Evolutionary conservation across 2,797 vertebrate species (phyloP).

Genomic region (Molothrus ater): DNA sequence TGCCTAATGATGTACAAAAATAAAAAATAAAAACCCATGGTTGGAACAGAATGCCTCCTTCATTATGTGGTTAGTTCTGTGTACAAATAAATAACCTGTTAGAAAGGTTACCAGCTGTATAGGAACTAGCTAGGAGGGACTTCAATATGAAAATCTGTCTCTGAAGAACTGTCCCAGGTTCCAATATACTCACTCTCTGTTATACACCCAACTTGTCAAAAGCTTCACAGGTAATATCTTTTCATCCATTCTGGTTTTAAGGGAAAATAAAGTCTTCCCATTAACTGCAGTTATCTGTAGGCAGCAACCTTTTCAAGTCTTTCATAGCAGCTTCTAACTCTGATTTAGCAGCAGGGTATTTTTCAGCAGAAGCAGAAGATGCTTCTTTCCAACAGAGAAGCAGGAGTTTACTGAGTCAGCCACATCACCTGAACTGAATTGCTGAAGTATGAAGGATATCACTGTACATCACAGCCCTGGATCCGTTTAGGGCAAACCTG

Average conservation of each 20-base stretch:
- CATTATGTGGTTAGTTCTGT: not conserved
- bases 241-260: not conserved
- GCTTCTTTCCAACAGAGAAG: not conserved
- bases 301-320: not conserved
- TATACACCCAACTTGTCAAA: not conserved
- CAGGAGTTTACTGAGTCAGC: not conserved
- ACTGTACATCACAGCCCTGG: not conserved
- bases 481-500: not conserved
- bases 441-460: not conserved
- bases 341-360: not conserved
- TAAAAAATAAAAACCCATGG: not conserved
- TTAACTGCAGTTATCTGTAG: not conserved
- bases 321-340: not conserved
- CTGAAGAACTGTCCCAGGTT: not conserved
- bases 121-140: not conserved
- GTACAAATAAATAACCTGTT: not conserved
- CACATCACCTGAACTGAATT: not conserved
- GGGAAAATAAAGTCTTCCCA: not conserved
- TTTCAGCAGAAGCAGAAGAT: not conserved
- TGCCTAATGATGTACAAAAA: not conserved
- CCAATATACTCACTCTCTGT: not conserved
- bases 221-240: not conserved
- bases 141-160: not conserved
- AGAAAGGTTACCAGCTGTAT: not conserved
- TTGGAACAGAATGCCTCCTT: not conserved